Percentiles rank a stretch among this genome's conserved stretches.
phyloP scores from a whole-genome alignment of 1,140 invertebrate species.

The Pissodes strobi region DNA sequence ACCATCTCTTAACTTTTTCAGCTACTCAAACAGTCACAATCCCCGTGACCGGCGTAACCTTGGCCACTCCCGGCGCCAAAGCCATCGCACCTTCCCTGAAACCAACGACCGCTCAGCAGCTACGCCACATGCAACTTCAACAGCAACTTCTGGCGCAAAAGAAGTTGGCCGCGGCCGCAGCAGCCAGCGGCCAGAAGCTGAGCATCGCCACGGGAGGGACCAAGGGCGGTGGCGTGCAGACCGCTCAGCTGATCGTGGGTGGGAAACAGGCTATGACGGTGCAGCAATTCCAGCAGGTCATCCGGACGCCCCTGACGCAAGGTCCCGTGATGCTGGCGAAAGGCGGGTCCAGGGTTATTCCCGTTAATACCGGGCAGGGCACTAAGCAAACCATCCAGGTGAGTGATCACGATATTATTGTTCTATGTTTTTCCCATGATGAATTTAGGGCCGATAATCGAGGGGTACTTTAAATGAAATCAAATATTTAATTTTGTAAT shows the following conservation, averaged over 20 bases:
- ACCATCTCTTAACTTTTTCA: no score
- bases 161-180: constrained; percentile 51
- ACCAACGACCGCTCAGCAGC: constrained; percentile 66
- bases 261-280: constrained; percentile 71
- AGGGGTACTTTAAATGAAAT: no score
- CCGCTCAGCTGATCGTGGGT: constrained; percentile 67
- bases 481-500: no score
- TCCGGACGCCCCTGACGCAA: constrained; percentile 64
- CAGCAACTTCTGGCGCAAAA: constrained; percentile 68
- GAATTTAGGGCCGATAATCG: no score
- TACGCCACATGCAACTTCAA: constrained; percentile 70
- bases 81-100: constrained; percentile 58
- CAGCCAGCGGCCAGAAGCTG: constrained; percentile 42
- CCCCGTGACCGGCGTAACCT: constrained; percentile 55
- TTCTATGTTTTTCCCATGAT: no score
- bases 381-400: constrained; percentile 55
- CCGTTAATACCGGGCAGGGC: constrained; percentile 51
- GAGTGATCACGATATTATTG: no score
- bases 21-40: constrained; percentile 58
- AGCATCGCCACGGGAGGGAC: constrained; percentile 54
- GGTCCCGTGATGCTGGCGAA: constrained; percentile 52
- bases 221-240: constrained; percentile 61
- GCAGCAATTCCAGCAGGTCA: constrained; percentile 78
- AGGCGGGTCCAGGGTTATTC: constrained; percentile 50
- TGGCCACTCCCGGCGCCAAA: constrained; percentile 56